Evolutionary conservation across 2,888 invertebrate species (phyloP).

Genomic region (Luperina nickerlii): DNA sequence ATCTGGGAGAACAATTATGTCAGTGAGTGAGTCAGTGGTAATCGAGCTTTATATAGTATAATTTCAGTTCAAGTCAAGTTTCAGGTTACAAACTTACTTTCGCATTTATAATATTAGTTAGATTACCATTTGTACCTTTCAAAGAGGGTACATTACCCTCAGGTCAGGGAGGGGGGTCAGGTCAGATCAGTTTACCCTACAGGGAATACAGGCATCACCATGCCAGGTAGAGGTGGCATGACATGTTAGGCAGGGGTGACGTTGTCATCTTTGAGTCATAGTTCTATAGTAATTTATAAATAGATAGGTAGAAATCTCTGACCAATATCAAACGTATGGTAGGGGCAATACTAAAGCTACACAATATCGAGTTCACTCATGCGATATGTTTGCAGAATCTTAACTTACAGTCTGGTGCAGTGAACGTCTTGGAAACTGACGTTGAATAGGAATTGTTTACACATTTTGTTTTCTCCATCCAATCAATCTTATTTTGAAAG

Average conservation of each 20-base stretch:
- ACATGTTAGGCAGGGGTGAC: not conserved
- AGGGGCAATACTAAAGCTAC: conserved; percentile 8
- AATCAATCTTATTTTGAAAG: conserved; percentile 2
- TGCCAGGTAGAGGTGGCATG: too few relatives aligned
- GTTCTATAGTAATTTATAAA: not conserved
- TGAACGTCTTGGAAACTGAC: conserved; percentile 3
- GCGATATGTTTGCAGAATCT: conserved; percentile 18
- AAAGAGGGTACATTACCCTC: too few relatives aligned
- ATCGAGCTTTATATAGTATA: too few relatives aligned
- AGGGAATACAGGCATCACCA: too few relatives aligned
- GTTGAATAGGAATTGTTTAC: conserved; percentile 8
- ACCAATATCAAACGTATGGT: not conserved
- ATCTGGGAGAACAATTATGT: too few relatives aligned
- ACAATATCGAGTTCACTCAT: conserved; percentile 6
- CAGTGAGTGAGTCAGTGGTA: too few relatives aligned
- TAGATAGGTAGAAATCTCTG: not conserved
- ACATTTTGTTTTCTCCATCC: conserved; percentile 14
- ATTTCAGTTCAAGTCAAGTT: too few relatives aligned
- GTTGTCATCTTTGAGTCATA: not conserved
- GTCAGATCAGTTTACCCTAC: too few relatives aligned
- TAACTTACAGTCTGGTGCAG: conserved; percentile 15
- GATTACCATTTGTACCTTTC: not conserved
- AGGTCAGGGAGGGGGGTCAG: too few relatives aligned
- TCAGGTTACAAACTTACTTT: too few relatives aligned
- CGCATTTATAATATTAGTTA: too few relatives aligned